These are phyloP conservation scores for Mesembrinibis cayennensis DNA, from an alignment of 2,113 vertebrate species.

Conservation along the genomic window DNA sequence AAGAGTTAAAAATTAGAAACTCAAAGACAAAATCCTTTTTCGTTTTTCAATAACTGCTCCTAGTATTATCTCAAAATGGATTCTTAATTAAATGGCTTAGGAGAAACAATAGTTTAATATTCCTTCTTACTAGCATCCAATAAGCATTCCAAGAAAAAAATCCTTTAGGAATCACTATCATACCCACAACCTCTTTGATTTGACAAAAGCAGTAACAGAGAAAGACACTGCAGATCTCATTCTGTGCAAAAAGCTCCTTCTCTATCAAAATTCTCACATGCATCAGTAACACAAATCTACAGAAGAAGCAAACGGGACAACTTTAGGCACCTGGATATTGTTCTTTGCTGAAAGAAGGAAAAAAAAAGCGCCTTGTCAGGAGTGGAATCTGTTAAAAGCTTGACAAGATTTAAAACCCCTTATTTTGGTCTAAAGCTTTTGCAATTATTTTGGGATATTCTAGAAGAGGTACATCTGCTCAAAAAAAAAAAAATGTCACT, in stretches of 20 bases:
- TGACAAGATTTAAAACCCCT: not conserved
- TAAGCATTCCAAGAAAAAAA: not conserved
- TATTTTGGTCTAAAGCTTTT: not conserved
- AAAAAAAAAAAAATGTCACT: not conserved
- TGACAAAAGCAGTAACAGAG: not conserved
- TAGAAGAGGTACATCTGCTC: not conserved
- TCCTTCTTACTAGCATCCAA: not conserved
- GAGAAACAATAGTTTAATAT: not conserved
- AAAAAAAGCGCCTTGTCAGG: not conserved
- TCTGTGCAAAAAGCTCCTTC: not conserved
- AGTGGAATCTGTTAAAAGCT: not conserved
- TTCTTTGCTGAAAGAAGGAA: not conserved
- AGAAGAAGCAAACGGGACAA: not conserved
- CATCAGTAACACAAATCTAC: not conserved
- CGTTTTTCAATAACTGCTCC: not conserved
- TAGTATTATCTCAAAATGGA: not conserved
- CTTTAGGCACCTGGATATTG: not conserved
- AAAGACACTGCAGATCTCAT: not conserved
- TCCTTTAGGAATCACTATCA: not conserved
- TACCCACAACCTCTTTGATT: not conserved
- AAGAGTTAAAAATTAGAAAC: not conserved
- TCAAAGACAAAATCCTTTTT: not conserved
- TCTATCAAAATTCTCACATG: not conserved
- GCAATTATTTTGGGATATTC: not conserved
- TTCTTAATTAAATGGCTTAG: conserved; percentile 17